A percentile compares a stretch with the other conserved stretches of the same genome.
Conservation (phyloP, 2,888 invertebrate species). For the Ptilodon capucinus region DNA sequence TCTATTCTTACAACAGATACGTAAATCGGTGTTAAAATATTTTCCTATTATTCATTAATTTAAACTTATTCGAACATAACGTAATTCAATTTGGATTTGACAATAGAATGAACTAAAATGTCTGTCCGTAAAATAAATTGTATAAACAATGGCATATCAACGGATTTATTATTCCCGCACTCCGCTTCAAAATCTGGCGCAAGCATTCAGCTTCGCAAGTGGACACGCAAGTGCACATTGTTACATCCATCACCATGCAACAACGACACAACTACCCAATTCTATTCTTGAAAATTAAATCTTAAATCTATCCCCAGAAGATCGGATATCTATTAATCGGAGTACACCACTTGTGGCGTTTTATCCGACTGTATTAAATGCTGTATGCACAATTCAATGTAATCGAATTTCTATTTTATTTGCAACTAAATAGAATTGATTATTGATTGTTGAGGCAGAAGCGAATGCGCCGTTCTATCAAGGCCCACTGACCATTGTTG, state of each 20-base stretch:
- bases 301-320: rapidly evolving
- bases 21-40: too few species aligned
- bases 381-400: slow-evolving; percentile 18
- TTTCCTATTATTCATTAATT: too few species aligned
- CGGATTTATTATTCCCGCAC: slow-evolving; percentile 55
- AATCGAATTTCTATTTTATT: slow-evolving; percentile 24
- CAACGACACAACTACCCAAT: slow-evolving; percentile 22
- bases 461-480: slow-evolving; percentile 20
- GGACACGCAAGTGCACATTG: slow-evolving; percentile 76
- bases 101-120: neutral
- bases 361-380: slow-evolving; percentile 10
- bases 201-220: slow-evolving; percentile 65
- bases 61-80: too few species aligned
- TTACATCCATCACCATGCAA: slow-evolving; percentile 36
- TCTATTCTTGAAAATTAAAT: neutral
- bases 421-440: slow-evolving; percentile 13
- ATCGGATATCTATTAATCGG: neutral
- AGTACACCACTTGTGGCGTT: slow-evolving; percentile 1
- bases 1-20: too few species aligned
- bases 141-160: slow-evolving; percentile 38
- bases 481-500: slow-evolving; percentile 57
- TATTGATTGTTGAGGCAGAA: slow-evolving; percentile 7
- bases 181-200: slow-evolving; percentile 66
- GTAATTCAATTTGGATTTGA: neutral
- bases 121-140: slow-evolving; percentile 20